Evolutionary conservation across 2,797 vertebrate genomes (phyloP), one percentile per base, ranked within the genome.

Genomic region (Tadarida brasiliensis): DNA sequence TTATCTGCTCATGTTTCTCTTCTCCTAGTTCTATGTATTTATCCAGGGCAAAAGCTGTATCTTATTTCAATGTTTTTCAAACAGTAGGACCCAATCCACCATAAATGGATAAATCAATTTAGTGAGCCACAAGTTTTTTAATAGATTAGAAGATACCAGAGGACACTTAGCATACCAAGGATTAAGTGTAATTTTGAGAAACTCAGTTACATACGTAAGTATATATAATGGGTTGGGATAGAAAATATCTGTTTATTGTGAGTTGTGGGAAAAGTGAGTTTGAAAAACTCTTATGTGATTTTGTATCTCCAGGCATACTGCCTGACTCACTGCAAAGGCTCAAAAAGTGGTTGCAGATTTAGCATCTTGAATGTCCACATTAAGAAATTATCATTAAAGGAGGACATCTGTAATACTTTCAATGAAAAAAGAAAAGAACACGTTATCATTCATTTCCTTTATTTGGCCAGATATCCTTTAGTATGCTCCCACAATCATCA

Each of bases 11-110:
- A 78, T 39, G 44, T 16, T 57, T 88, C 44, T 67, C 61, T 92
- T 51, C 19, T 83, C 65, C 33, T 71, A 35, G 33, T 15, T 92
- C 59, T 81, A 84, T 10, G 0, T 44, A 73, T 86, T 71, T 78
- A 92, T 77, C 14, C 35, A 89, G 22, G 61, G 28, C 57, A 91
- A 82, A 91, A 9, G 28, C 19, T 65, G 30, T 57, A 77, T 17
- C 44, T 83, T 78, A 97, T n/a, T 61, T 91, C 33, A 68, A 28
- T 56, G 28, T 77, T 86, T 94, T 91, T 78, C 80, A 91, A 90
- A 88, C n/a, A 24, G n/a, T 5, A 83, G 63, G 57, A 80, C 15
- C 44, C 76, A 84, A 83, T 16, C 24, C 2, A 70, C 5, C 54
- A 39, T 28, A 88, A 95, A 82, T 30, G 26, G 30, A 68, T 82